These are phyloP conservation scores for Meloidogyne floridensis DNA, from an alignment of 1,140 invertebrate genomes.

Conservation along the genomic window DNA sequence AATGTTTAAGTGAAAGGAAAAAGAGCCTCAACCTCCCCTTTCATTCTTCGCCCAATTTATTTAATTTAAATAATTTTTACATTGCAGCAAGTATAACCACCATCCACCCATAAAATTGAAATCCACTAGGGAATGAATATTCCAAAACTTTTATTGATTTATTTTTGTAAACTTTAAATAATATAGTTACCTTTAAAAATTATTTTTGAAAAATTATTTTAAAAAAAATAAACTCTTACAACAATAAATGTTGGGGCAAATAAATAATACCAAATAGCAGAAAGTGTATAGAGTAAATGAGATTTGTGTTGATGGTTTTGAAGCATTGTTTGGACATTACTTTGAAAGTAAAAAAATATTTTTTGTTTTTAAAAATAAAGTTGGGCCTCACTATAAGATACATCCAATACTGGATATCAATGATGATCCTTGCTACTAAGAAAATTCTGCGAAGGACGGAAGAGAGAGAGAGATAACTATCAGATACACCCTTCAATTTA, in stretches of 20 bases:
- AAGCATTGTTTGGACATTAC: constrained; percentile 3
- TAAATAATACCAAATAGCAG: constrained; percentile 9
- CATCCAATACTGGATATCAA: no score
- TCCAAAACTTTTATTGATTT: constrained; percentile 6
- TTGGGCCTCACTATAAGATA: no score
- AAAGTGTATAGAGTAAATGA: constrained; percentile 9
- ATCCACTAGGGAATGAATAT: constrained; percentile 2
- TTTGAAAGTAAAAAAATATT: background rate
- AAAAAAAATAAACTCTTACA: background rate
- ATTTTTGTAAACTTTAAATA: background rate
- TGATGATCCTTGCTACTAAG: no score
- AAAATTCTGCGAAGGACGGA: no score
- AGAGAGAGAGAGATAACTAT: no score
- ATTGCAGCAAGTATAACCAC: constrained; percentile 5
- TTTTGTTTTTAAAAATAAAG: no score
- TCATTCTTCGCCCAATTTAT: no score
- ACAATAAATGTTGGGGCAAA: background rate
- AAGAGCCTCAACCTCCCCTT: no score
- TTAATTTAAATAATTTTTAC: background rate
- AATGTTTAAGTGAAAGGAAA: no score
- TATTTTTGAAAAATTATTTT: background rate
- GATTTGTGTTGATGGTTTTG: constrained; percentile 2
- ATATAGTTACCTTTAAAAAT: background rate
- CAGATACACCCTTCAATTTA: no score
- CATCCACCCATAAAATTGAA: background rate